Conservation (phyloP, 2,888 invertebrate species). For the Aporophyla nigra region DNA sequence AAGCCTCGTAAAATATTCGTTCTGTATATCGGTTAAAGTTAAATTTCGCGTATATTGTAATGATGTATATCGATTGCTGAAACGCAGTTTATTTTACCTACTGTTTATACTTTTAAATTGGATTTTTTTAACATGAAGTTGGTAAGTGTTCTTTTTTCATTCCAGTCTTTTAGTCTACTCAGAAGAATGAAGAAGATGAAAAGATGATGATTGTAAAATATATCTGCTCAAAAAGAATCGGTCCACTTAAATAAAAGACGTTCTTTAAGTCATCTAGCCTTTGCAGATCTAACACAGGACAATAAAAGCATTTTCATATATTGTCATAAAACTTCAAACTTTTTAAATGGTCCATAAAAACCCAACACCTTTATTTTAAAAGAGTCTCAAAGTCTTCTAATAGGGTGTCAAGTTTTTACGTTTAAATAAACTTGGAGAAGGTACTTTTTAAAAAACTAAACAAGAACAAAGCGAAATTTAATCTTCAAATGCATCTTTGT, state of each 20-base stretch:
- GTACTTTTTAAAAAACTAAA: constrained; percentile 19
- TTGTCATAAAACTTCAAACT: constrained; percentile 10
- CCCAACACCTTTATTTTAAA: constrained; percentile 15
- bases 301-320: constrained; percentile 12
- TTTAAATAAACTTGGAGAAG: constrained; percentile 18
- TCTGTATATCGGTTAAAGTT: constrained; percentile 72
- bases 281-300: constrained; percentile 3
- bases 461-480: constrained; percentile 50
- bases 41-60: constrained; percentile 67
- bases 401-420: constrained; percentile 27
- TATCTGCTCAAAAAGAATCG: too few relatives aligned
- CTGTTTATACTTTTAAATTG: background rate
- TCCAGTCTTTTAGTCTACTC: too few relatives aligned
- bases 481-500: constrained; percentile 59
- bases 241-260: background rate
- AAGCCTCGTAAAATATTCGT: constrained; percentile 76
- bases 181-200: too few relatives aligned
- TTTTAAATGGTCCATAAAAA: constrained; percentile 28
- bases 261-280: background rate
- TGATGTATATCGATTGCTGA: constrained; percentile 46
- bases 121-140: constrained; percentile 49
- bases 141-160: constrained; percentile 45
- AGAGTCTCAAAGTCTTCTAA: constrained; percentile 8
- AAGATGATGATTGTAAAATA: too few relatives aligned
- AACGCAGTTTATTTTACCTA: constrained; percentile 33